phyloP scores from a whole-genome alignment of 2,797 vertebrate genomes.

The Anisognathus igniventris region DNA sequence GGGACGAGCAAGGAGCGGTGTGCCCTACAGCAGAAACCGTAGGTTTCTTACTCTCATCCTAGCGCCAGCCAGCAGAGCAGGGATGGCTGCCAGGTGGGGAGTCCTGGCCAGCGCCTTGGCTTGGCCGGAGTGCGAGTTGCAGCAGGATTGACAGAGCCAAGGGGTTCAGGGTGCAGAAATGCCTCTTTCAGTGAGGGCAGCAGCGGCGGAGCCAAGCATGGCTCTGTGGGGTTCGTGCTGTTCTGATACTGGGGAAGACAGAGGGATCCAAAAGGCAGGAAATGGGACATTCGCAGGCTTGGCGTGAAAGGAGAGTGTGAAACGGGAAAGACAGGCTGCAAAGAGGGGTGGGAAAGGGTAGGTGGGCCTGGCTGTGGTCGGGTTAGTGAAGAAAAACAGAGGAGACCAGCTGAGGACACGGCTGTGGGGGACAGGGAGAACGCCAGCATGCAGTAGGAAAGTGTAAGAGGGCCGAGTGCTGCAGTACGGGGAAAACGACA shows the following conservation, averaged over 20 bases:
- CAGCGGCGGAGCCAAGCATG: rapidly evolving
- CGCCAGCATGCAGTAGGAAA: background rate
- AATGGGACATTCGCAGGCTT: background rate
- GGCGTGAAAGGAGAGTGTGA: background rate
- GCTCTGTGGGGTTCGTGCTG: background rate
- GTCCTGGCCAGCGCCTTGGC: background rate
- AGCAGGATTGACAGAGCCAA: background rate
- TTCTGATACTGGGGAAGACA: background rate
- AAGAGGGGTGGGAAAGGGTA: background rate
- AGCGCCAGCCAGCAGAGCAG: rapidly evolving
- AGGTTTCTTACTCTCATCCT: too few relatives aligned
- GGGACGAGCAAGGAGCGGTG: background rate
- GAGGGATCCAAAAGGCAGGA: background rate
- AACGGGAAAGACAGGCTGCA: background rate
- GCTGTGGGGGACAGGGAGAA: background rate
- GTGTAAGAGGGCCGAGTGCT: background rate
- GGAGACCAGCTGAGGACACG: background rate
- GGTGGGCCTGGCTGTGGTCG: background rate
- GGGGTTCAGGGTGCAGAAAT: background rate
- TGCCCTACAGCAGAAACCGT: background rate
- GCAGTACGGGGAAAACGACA: background rate
- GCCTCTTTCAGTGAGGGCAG: background rate
- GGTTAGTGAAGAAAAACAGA: background rate
- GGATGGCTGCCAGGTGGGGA: background rate
- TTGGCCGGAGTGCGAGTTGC: rapidly evolving